phyloP scores from a whole-genome alignment of 2,113 vertebrate genomes.

The Amphilophus citrinellus region DNA sequence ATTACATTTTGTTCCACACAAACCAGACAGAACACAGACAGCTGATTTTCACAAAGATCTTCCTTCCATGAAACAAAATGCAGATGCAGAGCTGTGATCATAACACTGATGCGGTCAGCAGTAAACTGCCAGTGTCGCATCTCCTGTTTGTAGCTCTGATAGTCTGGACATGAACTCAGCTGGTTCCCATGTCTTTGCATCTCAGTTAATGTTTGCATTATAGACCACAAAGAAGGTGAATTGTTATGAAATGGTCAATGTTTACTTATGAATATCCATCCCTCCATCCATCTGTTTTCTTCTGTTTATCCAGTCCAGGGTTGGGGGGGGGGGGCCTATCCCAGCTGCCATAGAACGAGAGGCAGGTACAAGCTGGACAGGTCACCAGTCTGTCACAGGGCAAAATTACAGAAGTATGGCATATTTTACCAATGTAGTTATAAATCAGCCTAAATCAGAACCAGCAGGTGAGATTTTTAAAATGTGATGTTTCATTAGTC shows the following conservation, averaged over 20 bases:
- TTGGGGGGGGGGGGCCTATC: no score
- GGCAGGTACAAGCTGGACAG: no score
- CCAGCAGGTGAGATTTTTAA: no score
- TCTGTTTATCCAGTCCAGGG: no score
- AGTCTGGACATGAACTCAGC: not conserved
- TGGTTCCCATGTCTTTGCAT: not conserved
- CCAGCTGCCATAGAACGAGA: no score
- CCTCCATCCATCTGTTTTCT: no score
- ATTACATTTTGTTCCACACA: not conserved
- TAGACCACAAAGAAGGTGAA: not conserved
- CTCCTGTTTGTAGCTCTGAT: not conserved
- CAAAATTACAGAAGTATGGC: not conserved
- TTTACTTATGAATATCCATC: no score
- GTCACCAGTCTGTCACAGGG: no score
- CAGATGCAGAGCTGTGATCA: not conserved
- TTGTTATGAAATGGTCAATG: not conserved
- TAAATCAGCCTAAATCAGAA: not conserved
- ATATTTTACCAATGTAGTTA: no score
- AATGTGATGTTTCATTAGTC: no score
- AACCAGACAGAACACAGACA: not conserved
- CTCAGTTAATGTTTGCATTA: accelerated
- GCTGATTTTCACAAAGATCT: not conserved
- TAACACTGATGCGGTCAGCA: accelerated
- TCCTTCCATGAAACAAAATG: not conserved
- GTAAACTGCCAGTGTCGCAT: not conserved